Conservation (phyloP, 2,113 vertebrate genomes). For the Myotis davidii region DNA sequence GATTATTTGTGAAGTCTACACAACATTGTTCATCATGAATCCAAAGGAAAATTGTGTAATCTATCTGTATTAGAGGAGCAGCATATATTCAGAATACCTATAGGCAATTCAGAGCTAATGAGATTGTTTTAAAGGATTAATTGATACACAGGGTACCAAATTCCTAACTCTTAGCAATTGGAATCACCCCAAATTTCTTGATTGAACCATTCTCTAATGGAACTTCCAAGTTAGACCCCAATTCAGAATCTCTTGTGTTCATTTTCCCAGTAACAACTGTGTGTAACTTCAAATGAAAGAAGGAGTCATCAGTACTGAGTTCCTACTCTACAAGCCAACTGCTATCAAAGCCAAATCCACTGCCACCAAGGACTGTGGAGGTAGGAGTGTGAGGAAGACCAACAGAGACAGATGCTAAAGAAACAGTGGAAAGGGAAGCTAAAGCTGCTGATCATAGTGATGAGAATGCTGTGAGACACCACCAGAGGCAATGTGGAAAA, state of each 20-base stretch:
- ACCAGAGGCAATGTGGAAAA: constrained; percentile 44
- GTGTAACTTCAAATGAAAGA: constrained; percentile 36
- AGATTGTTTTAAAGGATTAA: neutral
- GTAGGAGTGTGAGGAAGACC: neutral
- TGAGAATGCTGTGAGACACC: constrained; percentile 52
- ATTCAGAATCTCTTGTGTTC: neutral
- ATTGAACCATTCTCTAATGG: neutral
- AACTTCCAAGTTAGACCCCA: neutral
- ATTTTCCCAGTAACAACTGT: constrained; percentile 33
- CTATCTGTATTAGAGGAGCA: neutral
- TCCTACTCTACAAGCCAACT: constrained; percentile 56
- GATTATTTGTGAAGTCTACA: neutral
- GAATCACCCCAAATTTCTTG: neutral
- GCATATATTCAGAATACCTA: neutral
- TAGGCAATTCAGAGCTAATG: neutral
- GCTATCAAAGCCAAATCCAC: constrained; percentile 57
- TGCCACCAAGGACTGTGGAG: constrained; percentile 45
- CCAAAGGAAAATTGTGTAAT: neutral
- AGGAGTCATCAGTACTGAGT: constrained; percentile 33
- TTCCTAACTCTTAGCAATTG: neutral
- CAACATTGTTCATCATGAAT: neutral
- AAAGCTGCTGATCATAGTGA: constrained; percentile 56
- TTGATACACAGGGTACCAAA: neutral
- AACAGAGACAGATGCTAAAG: constrained; percentile 55
- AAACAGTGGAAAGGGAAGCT: constrained; percentile 34